Evolutionary conservation across 2,113 vertebrate species (phyloP), one percentile per base, ranked within the genome.

Genomic region (Alosa alosa): DNA sequence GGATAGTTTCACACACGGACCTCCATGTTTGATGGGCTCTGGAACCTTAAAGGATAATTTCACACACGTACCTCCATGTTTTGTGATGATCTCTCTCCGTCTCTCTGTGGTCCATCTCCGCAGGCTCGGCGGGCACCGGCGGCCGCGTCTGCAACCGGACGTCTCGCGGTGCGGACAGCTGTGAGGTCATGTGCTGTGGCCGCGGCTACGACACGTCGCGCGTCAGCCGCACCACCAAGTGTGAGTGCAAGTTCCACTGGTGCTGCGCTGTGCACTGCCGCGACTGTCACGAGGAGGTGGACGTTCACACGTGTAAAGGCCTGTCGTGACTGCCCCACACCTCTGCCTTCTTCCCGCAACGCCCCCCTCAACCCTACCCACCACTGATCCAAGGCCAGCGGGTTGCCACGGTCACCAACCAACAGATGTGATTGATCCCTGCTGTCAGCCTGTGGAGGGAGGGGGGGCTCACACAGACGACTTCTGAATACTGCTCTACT

Each of bases 191-290:
- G 98, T 99, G 98, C 94, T 99, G 98, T 0, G 98, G 97, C 11
- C 95, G 97, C 7, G 97, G 98, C 86, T 98, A 99, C 0, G 97
- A 99, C 94, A 99, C 98, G 1, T 94, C 97, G 7, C 96, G 94
- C 0, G 88, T 99, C 88, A 97, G 96, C 88, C 95, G 94, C 55
- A 96, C 96, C 93, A 96, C 96, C 6, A 97, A 99, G 85, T 99
- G 98, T 0, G 98, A 97, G 94, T 99, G 98, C 91, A 99, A 98
- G 86, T 99, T 99, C 94, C 98, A 98, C 90, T 98, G 98, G 98
- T 98, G 97, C 60, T 99, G 97, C 9, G 96, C 97, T 0, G 97
- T 99, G 89, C 96, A 91, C 93, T 99, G 98, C 93, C 95, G 96
- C 60, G 98, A 98, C 96, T 99, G 98, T 89, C 94, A 96, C 1